Conservation (phyloP, 2,113 vertebrate species). For the Grallaria varia region DNA sequence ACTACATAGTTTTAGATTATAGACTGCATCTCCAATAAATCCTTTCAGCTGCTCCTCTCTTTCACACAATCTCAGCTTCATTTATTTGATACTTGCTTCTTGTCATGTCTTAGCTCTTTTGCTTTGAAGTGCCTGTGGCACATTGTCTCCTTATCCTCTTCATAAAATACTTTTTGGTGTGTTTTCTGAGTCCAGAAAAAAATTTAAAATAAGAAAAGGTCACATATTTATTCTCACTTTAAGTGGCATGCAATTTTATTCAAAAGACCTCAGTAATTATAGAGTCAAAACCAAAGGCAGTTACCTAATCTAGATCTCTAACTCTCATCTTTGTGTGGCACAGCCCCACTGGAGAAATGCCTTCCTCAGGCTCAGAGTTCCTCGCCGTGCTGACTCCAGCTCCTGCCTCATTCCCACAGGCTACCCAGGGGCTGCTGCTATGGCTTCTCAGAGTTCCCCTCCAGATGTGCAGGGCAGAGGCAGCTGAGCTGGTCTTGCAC, state of each 20-base stretch:
- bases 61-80: background rate
- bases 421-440: background rate
- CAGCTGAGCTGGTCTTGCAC: background rate
- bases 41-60: background rate
- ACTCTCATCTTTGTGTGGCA: background rate
- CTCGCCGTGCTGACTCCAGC: rapidly evolving
- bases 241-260: background rate
- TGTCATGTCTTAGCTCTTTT: background rate
- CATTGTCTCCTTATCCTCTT: background rate
- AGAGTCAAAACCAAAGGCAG: background rate
- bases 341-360: background rate
- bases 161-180: background rate
- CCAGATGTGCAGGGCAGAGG: background rate
- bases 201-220: background rate
- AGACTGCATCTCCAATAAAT: background rate
- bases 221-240: background rate
- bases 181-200: background rate
- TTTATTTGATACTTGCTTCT: background rate
- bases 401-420: background rate
- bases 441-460: background rate
- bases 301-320: background rate
- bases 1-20: background rate
- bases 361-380: background rate
- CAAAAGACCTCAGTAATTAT: background rate
- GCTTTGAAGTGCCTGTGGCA: background rate